Evolutionary conservation across 2,888 invertebrate genomes (phyloP).

Genomic region (Andrena trimmerana): DNA sequence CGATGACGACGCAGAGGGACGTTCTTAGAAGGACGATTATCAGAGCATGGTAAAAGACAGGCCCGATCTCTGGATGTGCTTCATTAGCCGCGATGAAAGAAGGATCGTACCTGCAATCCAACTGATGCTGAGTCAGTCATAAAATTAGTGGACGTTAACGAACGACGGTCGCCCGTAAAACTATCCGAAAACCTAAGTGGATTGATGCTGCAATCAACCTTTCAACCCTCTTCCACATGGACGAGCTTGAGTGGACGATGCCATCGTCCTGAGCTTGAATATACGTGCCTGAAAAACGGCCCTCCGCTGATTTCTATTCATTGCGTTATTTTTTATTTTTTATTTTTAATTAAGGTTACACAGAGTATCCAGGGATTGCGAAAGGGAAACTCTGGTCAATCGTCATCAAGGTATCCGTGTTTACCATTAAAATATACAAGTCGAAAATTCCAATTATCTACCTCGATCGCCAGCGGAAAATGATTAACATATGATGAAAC

Average conservation of each 20-base stretch:
- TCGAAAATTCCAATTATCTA: background rate
- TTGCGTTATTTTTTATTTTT: background rate
- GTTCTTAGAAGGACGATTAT: constrained; percentile 70
- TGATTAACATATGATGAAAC: background rate
- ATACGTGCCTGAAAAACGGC: background rate
- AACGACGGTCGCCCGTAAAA: constrained; percentile 51
- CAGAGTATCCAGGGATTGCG: background rate
- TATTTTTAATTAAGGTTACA: background rate
- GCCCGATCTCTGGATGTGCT: constrained; percentile 67
- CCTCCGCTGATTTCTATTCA: background rate
- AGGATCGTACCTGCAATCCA: constrained; percentile 51
- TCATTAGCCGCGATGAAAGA: constrained; percentile 67
- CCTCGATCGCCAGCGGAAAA: background rate
- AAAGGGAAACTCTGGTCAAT: constrained; percentile 2
- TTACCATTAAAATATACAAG: background rate
- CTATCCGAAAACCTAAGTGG: constrained; percentile 47
- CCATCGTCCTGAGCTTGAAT: background rate
- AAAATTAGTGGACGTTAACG: constrained; percentile 65
- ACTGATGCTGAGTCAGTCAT: constrained; percentile 60
- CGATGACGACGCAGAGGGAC: constrained; percentile 50
- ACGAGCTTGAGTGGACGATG: background rate
- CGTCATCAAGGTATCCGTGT: background rate
- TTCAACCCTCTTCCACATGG: constrained; percentile 10
- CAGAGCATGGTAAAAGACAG: constrained; percentile 72
- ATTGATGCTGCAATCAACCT: constrained; percentile 35